Evolutionary conservation across 2,113 vertebrate genomes (phyloP).

Genomic region (Delphinapterus leucas): DNA sequence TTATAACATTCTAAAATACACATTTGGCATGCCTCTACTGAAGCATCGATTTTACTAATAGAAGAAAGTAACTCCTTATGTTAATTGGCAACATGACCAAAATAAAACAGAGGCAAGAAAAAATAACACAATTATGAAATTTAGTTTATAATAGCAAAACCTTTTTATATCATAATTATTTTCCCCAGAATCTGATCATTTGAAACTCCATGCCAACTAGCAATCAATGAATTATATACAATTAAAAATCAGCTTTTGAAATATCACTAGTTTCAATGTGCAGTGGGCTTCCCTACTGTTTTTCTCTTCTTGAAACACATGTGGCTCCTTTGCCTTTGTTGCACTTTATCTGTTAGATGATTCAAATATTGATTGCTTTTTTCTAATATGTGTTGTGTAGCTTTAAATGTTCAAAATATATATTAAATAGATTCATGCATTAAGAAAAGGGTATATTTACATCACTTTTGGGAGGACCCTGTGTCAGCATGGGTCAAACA

Average conservation of each 20-base stretch:
- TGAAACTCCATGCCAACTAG: background rate
- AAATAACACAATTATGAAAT: background rate
- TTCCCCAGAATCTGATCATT: background rate
- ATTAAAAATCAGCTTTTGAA: background rate
- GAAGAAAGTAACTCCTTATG: background rate
- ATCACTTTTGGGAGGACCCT: background rate
- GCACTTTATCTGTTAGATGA: background rate
- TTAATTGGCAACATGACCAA: background rate
- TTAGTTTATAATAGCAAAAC: background rate
- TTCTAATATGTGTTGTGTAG: background rate
- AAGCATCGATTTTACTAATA: conserved; percentile 7
- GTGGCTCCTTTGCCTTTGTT: background rate
- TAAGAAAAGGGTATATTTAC: background rate
- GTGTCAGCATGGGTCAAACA: background rate
- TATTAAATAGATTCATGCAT: background rate
- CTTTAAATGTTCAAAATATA: background rate
- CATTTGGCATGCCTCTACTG: background rate
- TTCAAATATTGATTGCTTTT: background rate
- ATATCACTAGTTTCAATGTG: background rate
- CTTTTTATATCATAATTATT: background rate
- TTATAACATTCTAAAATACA: background rate
- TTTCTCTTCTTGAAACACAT: background rate
- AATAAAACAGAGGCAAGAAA: background rate
- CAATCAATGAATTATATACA: background rate
- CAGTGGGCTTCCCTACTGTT: background rate